Evolutionary conservation across 2,113 vertebrate genomes (phyloP).

Genomic region (Chamaetylas fuelleborni): DNA sequence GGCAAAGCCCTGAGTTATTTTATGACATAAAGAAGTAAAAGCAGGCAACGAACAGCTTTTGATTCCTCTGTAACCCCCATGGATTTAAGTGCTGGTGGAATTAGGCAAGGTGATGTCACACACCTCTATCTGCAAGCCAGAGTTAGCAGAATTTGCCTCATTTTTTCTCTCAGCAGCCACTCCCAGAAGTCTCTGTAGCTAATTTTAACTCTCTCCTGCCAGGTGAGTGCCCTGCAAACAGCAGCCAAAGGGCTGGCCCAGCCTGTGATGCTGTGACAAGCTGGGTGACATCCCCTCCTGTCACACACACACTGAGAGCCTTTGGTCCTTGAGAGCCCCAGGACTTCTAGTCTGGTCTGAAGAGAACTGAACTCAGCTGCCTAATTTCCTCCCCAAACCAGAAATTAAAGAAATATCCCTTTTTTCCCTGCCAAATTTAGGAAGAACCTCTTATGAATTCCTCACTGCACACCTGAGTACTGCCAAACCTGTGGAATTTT

Average conservation of each 20-base stretch:
- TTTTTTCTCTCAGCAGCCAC: neutral
- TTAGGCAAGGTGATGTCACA: neutral
- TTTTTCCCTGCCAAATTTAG: neutral
- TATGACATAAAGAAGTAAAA: rapidly evolving
- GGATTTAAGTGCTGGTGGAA: neutral
- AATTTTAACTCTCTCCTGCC: neutral
- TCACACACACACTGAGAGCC: neutral
- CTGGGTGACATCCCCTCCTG: neutral
- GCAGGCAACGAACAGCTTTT: neutral
- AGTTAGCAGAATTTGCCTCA: neutral
- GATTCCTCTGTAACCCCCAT: rapidly evolving
- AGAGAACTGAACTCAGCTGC: neutral
- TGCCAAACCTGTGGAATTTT: neutral
- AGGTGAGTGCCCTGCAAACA: neutral
- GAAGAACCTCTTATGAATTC: neutral
- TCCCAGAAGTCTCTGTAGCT: neutral
- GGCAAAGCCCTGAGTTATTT: neutral
- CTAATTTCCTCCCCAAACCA: neutral
- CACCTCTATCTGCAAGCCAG: neutral
- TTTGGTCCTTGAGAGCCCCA: neutral
- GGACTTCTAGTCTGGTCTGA: neutral
- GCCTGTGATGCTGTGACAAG: neutral
- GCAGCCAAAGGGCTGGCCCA: neutral
- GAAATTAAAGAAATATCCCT: neutral
- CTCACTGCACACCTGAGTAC: no score